Conservation (phyloP, 2,888 invertebrate species). For the Entomobrya proxima region DNA sequence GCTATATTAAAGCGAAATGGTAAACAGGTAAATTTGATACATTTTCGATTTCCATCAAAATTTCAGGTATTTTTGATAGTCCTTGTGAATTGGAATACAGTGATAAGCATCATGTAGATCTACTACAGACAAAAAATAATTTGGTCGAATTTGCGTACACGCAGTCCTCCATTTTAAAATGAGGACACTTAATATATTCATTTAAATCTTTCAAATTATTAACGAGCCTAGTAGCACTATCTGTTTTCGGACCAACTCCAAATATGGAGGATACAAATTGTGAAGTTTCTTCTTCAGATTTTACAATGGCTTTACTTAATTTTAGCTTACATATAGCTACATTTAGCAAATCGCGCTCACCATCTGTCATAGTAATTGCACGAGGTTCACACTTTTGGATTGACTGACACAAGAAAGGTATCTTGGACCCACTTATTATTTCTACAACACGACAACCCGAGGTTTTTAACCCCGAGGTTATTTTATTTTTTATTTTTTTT, state of each 20-base stretch:
- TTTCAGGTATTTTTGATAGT: slow-evolving; percentile 39
- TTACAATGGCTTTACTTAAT: neutral
- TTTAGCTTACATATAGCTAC: neutral
- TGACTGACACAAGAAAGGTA: neutral
- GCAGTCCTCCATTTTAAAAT: slow-evolving; percentile 67
- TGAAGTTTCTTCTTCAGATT: neutral
- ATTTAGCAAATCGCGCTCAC: neutral
- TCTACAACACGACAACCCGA: neutral
- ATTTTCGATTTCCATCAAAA: slow-evolving; percentile 37
- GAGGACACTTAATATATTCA: slow-evolving; percentile 38
- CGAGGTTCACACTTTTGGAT: neutral
- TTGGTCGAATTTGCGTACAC: slow-evolving; percentile 1
- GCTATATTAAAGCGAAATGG: slow-evolving; percentile 52
- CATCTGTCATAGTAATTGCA: neutral
- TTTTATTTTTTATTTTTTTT: too few relatives aligned
- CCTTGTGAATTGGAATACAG: slow-evolving; percentile 9
- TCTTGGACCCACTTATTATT: slow-evolving; percentile 12
- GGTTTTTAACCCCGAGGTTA: too few relatives aligned
- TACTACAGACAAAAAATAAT: slow-evolving; percentile 37
- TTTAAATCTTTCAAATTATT: slow-evolving; percentile 63
- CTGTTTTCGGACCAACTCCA: slow-evolving; percentile 55
- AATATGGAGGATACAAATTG: slow-evolving; percentile 56
- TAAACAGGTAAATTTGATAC: slow-evolving; percentile 43
- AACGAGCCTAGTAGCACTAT: slow-evolving; percentile 43
- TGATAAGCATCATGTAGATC: slow-evolving; percentile 64